Evolutionary conservation across 2,888 invertebrate species (phyloP).

Genomic region (Cyrtodaria siliqua): DNA sequence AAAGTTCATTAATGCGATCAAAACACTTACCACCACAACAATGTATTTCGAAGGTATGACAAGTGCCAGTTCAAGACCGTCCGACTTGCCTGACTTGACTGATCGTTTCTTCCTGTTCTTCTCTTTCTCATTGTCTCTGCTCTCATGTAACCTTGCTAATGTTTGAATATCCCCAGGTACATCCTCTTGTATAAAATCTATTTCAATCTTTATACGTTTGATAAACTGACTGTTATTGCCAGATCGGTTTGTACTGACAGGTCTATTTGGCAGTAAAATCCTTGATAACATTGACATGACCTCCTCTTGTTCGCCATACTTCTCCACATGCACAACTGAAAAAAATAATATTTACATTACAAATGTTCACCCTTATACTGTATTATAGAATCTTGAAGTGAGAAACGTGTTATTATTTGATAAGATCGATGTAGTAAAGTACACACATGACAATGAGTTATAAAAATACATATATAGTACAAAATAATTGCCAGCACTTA

Average conservation of each 20-base stretch:
- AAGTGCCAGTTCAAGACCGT: conserved; percentile 21
- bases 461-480: no score
- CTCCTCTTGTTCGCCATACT: conserved; percentile 8
- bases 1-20: no score
- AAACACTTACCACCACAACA: conserved; percentile 59
- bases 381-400: no score
- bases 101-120: not conserved
- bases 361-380: no score
- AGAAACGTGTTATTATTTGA: no score
- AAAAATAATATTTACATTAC: no score
- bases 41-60: conserved; percentile 58
- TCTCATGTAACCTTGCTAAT: conserved; percentile 6
- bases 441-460: no score
- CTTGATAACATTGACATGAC: conserved; percentile 26
- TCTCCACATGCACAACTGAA: conserved; percentile 1
- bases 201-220: conserved; percentile 20
- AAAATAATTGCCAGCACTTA: not conserved
- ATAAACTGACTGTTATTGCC: not conserved
- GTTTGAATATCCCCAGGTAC: not conserved
- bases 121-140: not conserved
- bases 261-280: conserved; percentile 13
- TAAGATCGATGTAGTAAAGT: no score
- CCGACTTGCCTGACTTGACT: not conserved
- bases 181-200: conserved; percentile 9
- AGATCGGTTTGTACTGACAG: conserved; percentile 2